phyloP scores from a whole-genome alignment of 2,797 vertebrate species.

The Forpus xanthops region DNA sequence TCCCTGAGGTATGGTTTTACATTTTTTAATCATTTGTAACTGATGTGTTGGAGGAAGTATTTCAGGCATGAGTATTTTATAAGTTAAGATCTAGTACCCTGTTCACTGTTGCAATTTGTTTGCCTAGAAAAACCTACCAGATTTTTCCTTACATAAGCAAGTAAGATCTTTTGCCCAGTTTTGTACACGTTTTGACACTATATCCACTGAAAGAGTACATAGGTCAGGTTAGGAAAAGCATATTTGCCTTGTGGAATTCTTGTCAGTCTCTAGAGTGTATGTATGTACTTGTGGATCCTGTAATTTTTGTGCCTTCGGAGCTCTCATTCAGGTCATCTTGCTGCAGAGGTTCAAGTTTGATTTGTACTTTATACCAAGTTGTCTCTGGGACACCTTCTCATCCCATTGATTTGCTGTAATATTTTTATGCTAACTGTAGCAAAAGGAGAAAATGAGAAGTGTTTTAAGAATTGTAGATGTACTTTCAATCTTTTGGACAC shows the following conservation, averaged over 20 bases:
- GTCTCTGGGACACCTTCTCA: neutral
- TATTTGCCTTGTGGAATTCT: neutral
- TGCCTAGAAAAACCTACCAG: neutral
- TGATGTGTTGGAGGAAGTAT: neutral
- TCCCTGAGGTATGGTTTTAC: neutral
- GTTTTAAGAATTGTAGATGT: neutral
- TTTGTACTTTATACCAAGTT: neutral
- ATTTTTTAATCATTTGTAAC: neutral
- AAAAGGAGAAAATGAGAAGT: neutral
- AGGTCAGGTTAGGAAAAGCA: neutral
- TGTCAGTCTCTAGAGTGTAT: neutral
- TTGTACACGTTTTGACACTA: neutral
- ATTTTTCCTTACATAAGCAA: neutral
- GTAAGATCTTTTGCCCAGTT: neutral
- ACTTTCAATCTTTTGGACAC: neutral
- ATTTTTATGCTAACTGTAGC: neutral
- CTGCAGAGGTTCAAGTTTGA: neutral
- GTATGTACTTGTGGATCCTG: neutral
- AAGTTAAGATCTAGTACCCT: neutral
- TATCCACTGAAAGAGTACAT: neutral
- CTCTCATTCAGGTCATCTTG: neutral
- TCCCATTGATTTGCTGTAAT: neutral
- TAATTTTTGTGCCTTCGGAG: neutral
- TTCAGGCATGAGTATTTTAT: neutral
- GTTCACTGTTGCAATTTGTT: neutral